phyloP scores from a whole-genome alignment of 2,888 invertebrate genomes.

The Napeogenes sylphis region DNA sequence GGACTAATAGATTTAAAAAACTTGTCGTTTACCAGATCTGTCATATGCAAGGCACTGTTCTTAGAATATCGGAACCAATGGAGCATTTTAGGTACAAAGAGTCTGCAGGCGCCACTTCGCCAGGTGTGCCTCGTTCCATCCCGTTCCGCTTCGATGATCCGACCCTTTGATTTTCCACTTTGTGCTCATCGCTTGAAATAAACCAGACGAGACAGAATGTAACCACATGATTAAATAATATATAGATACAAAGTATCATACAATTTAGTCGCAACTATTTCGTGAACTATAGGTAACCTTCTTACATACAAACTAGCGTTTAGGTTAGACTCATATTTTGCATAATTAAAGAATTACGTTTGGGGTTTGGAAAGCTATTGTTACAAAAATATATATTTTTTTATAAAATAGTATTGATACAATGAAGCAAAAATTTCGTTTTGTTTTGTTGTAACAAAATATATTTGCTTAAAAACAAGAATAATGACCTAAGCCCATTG shows the following conservation, averaged over 20 bases:
- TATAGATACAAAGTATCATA: constrained; percentile 3
- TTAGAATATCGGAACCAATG: constrained; percentile 18
- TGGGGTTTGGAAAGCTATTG: too few relatives aligned
- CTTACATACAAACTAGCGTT: background rate
- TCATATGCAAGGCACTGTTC: constrained; percentile 7
- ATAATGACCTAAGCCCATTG: too few relatives aligned
- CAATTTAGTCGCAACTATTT: constrained; percentile 1
- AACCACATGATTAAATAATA: constrained; percentile 9
- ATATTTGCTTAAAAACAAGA: too few relatives aligned
- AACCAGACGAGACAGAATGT: constrained; percentile 34
- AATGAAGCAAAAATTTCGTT: too few relatives aligned
- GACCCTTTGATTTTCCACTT: constrained; percentile 47
- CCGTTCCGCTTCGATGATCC: constrained; percentile 26
- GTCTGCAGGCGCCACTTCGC: constrained; percentile 14
- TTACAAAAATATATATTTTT: too few relatives aligned
- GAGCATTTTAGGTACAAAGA: constrained; percentile 17
- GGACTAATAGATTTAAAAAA: background rate
- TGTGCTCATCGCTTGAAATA: constrained; percentile 42
- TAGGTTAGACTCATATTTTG: background rate
- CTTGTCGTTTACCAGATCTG: background rate
- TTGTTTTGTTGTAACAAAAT: too few relatives aligned
- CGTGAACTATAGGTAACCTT: too few relatives aligned
- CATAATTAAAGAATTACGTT: too few relatives aligned
- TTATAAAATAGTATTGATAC: too few relatives aligned
- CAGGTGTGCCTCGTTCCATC: constrained; percentile 24